phyloP scores from a whole-genome alignment of 2,888 invertebrate genomes.

The Patella ulyssiponensis region DNA sequence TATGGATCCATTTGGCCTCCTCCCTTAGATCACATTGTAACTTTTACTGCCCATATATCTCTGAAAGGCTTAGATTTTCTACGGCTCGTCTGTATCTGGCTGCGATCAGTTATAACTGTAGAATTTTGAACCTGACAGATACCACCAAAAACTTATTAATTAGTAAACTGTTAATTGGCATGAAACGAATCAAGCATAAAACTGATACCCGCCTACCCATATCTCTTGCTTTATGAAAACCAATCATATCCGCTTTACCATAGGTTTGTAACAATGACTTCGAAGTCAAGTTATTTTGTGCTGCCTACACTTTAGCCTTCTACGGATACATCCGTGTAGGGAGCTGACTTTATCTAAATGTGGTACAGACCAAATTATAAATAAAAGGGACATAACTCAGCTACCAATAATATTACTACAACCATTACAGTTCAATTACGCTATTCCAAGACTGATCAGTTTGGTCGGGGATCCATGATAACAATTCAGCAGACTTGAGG shows the following conservation, averaged over 20 bases:
- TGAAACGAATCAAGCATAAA: not conserved
- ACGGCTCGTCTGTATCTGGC: not conserved
- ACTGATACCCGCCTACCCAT: not conserved
- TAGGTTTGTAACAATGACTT: not conserved
- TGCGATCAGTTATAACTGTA: not conserved
- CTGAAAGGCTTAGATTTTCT: not conserved
- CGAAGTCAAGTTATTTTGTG: not conserved
- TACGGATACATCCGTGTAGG: not conserved
- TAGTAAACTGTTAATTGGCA: not conserved
- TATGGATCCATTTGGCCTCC: not conserved
- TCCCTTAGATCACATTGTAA: not conserved
- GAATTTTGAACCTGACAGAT: not conserved
- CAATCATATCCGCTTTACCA: not conserved
- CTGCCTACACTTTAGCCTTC: not conserved
- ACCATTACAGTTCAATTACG: not conserved
- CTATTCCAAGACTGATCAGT: not conserved
- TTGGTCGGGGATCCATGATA: not conserved
- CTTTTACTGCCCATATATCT: not conserved
- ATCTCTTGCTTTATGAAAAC: not conserved
- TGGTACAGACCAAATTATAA: not conserved
- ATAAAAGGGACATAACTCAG: not conserved
- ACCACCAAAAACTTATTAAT: not conserved
- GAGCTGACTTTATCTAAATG: not conserved
- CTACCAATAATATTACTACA: not conserved
- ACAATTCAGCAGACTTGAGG: not conserved